Evolutionary conservation across 2,888 invertebrate species (phyloP).

Genomic region (Nysson spinosus): DNA sequence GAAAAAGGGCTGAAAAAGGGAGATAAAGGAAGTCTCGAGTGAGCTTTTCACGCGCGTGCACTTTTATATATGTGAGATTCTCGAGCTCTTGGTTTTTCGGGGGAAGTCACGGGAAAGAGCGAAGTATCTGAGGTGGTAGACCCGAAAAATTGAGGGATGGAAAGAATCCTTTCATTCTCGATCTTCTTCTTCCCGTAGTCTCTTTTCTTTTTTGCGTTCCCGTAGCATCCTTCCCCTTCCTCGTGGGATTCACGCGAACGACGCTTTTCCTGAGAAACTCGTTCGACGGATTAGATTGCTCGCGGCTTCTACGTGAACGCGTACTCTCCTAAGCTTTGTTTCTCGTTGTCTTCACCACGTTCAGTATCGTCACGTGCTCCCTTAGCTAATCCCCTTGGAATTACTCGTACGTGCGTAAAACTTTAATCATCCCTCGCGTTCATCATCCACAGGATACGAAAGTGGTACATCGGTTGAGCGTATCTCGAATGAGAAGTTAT

Average conservation of each 20-base stretch:
- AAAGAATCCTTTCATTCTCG: not conserved
- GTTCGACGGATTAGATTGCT: not conserved
- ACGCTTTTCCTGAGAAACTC: too few species aligned
- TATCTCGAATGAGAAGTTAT: not conserved
- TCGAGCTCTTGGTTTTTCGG: not conserved
- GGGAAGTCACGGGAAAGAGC: not conserved
- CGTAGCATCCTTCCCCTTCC: not conserved
- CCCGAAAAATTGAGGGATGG: not conserved
- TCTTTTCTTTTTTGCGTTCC: not conserved
- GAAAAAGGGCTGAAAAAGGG: not conserved
- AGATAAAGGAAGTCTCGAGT: constrained; percentile 15
- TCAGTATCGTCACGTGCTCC: constrained; percentile 6
- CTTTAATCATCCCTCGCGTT: not conserved
- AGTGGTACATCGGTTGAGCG: not conserved
- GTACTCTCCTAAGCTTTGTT: constrained; percentile 1
- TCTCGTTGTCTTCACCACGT: not conserved
- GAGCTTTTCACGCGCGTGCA: constrained; percentile 1
- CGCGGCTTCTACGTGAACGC: not conserved
- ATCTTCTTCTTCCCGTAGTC: not conserved
- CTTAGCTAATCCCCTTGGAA: too few species aligned
- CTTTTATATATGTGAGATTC: not conserved
- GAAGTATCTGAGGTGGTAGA: not conserved
- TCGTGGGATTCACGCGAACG: not conserved
- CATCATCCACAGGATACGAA: not conserved
- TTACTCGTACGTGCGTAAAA: too few species aligned